Percentiles rank a stretch among this genome's conserved stretches.
Evolutionary conservation across 2,888 invertebrate species (phyloP).

Genomic region (Meta bourneti): DNA sequence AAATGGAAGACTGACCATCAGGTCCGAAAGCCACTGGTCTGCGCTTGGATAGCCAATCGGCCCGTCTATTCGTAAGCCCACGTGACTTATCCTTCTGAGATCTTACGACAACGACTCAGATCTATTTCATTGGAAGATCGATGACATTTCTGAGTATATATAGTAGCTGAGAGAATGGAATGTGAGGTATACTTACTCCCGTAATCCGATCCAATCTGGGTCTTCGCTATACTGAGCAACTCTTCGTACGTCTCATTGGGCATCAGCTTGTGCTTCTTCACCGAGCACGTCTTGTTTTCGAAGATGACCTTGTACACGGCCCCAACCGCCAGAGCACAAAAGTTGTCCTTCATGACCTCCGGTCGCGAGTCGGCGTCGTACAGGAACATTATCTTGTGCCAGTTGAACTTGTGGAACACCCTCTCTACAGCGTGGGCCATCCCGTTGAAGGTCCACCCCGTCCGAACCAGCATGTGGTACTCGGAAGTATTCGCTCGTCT

Average conservation of each 20-base stretch:
- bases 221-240: conserved; percentile 84
- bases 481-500: conserved; percentile 88
- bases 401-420: conserved; percentile 17
- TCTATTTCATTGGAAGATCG: too few species aligned
- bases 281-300: conserved; percentile 15
- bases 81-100: too few species aligned
- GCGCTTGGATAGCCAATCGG: too few species aligned
- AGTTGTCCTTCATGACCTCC: conserved; percentile 51
- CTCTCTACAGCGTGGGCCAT: conserved; percentile 62
- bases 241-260: background rate
- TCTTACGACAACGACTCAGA: too few species aligned
- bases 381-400: conserved; percentile 37
- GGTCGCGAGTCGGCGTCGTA: conserved; percentile 48
- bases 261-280: conserved; percentile 10
- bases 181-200: conserved; percentile 85
- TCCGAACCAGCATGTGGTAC: conserved; percentile 89
- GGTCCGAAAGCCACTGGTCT: too few species aligned
- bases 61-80: too few species aligned
- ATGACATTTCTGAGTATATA: too few species aligned
- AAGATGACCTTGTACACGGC: conserved; percentile 1
- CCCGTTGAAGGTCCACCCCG: conserved; percentile 83
- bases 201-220: conserved; percentile 83
- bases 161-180: background rate
- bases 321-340: conserved; percentile 43
- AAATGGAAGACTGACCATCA: too few species aligned